Base-by-base conservation (phyloP, 2,113 vertebrate genomes). In the Pedionomus torquatus region DNA sequence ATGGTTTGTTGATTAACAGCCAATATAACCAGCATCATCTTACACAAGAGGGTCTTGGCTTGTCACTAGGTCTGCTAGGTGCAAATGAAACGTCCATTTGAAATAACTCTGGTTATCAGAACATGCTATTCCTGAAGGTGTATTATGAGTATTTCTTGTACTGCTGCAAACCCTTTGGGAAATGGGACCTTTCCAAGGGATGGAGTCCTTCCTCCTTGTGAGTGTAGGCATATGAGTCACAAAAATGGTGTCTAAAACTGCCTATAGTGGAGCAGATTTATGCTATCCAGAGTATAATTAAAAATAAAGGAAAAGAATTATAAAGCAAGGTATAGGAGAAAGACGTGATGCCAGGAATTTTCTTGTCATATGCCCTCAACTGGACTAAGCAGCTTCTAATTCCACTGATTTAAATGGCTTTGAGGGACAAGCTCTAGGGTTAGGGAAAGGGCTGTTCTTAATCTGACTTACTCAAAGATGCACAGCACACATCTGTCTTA, bases 361-460 rank as follows among this genome's bases (percentile, higher is more conserved):
- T 87, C 48, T 76, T 69, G 52, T 37, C 60, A 80, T 39, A 21
- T 55, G n/a, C 9, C 19, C 37, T 48, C 58, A 80, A 37, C 19
- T 71, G 83, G 75, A 86, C 85, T 88, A 96, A 96, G 82, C 66
- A 97, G 70, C 78, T 93, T 93, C 85, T 79, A 89, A 96, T 95
- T 85, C 78, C 58, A 46, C 49, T 86, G 85, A 92, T 80, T 74
- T 72, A 94, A 89, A 78, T 48, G 79, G 39, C 43, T 95, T 91
- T 91, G 85, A 91, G 69, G 43, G 46, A 71, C 87, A 94, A 87
- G 80, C 68, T 84, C 33, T 30, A 91, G 16, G 13, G 58, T 88
- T 83, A 91, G 84, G 54, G 76, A 93, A 77, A 94, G 33, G 15
- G 46, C 31, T 92, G 8, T 54, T 87, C 80, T 94, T 94, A 94